A percentile compares a stretch with the other conserved stretches of the same genome.
phyloP scores from a whole-genome alignment of 2,888 invertebrate genomes.

The Rhogogaster chlorosoma region DNA sequence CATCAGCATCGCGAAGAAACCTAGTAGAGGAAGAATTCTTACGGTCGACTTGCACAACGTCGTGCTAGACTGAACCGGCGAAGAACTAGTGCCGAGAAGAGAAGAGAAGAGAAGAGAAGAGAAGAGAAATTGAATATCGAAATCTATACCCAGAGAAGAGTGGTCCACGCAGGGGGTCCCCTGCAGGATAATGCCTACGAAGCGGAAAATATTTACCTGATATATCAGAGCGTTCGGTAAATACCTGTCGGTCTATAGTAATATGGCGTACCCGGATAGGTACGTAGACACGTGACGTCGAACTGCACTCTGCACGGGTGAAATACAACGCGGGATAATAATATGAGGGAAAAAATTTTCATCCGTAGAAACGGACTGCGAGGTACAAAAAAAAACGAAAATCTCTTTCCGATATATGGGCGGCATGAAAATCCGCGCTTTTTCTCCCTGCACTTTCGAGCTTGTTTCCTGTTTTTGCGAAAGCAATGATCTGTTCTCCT shows the following conservation, averaged over 20 bases:
- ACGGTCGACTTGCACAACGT: neutral
- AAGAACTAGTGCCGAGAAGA: neutral
- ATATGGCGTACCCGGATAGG: neutral
- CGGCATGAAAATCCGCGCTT: conserved; percentile 57
- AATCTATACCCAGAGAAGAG: neutral
- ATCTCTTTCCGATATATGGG: conserved; percentile 67
- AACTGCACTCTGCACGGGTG: neutral
- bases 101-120: neutral
- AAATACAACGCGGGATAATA: neutral
- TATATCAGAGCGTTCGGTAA: conserved; percentile 1
- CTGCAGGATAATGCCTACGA: neutral
- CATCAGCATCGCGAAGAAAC: neutral
- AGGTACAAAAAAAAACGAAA: conserved; percentile 61
- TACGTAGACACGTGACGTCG: neutral
- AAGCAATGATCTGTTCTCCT: neutral
- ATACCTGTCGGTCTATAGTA: neutral
- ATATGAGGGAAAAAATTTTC: neutral
- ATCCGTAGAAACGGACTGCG: neutral
- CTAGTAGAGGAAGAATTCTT: neutral
- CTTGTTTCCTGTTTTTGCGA: conserved; percentile 46
- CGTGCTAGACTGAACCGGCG: too few species aligned
- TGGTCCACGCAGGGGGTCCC: neutral
- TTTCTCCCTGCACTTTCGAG: conserved; percentile 51
- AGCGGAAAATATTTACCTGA: neutral
- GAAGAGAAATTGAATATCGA: conserved; percentile 35